Percentiles rank a stretch among this genome's conserved stretches.
These are phyloP conservation scores for Limnodromus scolopaceus DNA, from an alignment of 2,797 vertebrate species.

Conservation along the genomic window DNA sequence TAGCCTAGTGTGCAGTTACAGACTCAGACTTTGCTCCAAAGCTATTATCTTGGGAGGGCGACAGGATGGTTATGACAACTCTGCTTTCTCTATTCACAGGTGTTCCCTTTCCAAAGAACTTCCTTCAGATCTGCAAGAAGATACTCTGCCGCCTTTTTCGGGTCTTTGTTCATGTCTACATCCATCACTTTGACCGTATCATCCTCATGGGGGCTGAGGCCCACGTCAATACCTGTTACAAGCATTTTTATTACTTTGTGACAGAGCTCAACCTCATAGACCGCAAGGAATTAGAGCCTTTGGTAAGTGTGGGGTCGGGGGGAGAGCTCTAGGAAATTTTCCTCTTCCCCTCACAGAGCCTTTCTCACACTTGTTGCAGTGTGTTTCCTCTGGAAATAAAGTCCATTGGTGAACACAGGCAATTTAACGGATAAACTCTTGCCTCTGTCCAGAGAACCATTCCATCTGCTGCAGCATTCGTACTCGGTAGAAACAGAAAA, in stretches of 20 bases:
- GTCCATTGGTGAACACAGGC: not conserved
- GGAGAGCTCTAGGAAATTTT: not conserved
- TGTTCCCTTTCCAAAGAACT: constrained; percentile 90
- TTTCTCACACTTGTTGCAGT: not conserved
- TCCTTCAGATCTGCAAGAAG: constrained; percentile 90
- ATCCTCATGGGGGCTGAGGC: constrained; percentile 88
- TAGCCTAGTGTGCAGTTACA: not conserved
- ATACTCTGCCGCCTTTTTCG: constrained; percentile 88
- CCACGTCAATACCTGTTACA: constrained; percentile 90
- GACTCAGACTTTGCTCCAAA: not conserved
- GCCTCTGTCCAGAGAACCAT: not conserved
- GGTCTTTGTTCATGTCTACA: constrained; percentile 89
- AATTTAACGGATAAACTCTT: not conserved
- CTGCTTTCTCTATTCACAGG: constrained; percentile 72
- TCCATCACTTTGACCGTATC: constrained; percentile 89
- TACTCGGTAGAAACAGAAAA: not conserved
- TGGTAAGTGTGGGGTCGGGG: constrained; percentile 78
- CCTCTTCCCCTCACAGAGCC: not conserved
- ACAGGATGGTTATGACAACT: not conserved
- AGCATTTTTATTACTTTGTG: constrained; percentile 91
- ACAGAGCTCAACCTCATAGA: constrained; percentile 89
- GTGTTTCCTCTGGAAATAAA: not conserved
- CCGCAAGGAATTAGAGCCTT: constrained; percentile 87
- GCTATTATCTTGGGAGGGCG: not conserved
- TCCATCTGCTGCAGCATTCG: not conserved